phyloP scores from a whole-genome alignment of 2,888 invertebrate species.

The Dermolepida albohirtum region DNA sequence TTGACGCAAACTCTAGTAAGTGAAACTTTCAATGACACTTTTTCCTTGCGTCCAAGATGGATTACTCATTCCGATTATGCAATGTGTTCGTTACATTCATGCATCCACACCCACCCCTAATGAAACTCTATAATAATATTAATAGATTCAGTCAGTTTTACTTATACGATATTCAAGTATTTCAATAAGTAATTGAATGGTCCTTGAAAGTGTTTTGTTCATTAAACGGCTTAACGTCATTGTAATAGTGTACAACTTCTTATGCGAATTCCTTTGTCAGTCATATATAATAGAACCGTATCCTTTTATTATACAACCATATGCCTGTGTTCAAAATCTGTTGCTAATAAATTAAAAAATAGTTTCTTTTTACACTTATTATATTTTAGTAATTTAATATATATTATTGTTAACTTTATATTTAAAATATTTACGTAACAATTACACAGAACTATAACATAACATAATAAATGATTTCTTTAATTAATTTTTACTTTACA shows the following conservation, averaged over 20 bases:
- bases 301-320: slow-evolving; percentile 14
- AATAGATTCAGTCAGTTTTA: slow-evolving; percentile 10
- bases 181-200: slow-evolving; percentile 32
- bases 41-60: too few species aligned
- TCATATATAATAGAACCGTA: slow-evolving; percentile 15
- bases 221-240: slow-evolving; percentile 32
- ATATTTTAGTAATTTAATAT: too few species aligned
- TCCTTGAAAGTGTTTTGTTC: slow-evolving; percentile 32
- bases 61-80: slow-evolving; percentile 6
- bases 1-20: too few species aligned
- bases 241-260: slow-evolving; percentile 25
- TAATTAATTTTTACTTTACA: too few species aligned
- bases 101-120: slow-evolving; percentile 12
- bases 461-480: too few species aligned
- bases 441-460: too few species aligned
- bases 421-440: too few species aligned
- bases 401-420: too few species aligned
- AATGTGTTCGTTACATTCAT: slow-evolving; percentile 8
- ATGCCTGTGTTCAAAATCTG: neutral
- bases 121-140: slow-evolving; percentile 19
- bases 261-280: slow-evolving; percentile 22
- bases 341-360: slow-evolving; percentile 15
- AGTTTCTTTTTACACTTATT: neutral
- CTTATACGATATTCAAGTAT: slow-evolving; percentile 5
- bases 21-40: neutral